Conservation (phyloP, 2,797 vertebrate species). For the Pseudomugil gertrudae region DNA sequence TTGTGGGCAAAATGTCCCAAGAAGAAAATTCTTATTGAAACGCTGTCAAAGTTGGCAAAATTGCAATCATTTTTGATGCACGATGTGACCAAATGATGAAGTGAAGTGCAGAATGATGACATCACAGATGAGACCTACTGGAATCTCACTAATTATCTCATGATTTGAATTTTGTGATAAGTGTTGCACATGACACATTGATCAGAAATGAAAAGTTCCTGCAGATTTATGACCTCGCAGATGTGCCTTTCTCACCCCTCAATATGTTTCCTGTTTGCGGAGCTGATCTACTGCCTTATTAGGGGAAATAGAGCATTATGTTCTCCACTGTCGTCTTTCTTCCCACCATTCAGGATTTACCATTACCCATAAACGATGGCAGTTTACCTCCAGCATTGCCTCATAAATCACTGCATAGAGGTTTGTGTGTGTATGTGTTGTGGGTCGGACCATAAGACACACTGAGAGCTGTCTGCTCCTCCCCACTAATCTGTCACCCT, state of each 20-base stretch:
- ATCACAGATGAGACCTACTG: neutral
- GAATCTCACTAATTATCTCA: neutral
- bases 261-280: constrained; percentile 35
- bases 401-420: constrained; percentile 79
- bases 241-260: constrained; percentile 14
- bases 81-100: no score
- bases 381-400: constrained; percentile 61
- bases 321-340: constrained; percentile 78
- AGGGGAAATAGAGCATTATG: constrained; percentile 77
- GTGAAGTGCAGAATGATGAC: no score
- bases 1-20: neutral
- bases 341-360: constrained; percentile 80
- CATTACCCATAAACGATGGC: constrained; percentile 79
- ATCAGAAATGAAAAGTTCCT: constrained; percentile 28
- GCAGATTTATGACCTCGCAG: constrained; percentile 30
- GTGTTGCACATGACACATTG: neutral
- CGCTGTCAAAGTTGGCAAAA: neutral
- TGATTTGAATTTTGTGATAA: neutral
- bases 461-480: constrained; percentile 28
- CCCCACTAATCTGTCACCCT: constrained; percentile 4
- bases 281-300: constrained; percentile 75
- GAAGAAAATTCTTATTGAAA: neutral
- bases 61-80: no score
- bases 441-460: constrained; percentile 28
- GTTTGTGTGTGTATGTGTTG: constrained; percentile 24